A percentile compares a stretch with the other conserved stretches of the same genome.
phyloP scores from a whole-genome alignment of 2,888 invertebrate genomes.

The Meghimatium bilineatum region DNA sequence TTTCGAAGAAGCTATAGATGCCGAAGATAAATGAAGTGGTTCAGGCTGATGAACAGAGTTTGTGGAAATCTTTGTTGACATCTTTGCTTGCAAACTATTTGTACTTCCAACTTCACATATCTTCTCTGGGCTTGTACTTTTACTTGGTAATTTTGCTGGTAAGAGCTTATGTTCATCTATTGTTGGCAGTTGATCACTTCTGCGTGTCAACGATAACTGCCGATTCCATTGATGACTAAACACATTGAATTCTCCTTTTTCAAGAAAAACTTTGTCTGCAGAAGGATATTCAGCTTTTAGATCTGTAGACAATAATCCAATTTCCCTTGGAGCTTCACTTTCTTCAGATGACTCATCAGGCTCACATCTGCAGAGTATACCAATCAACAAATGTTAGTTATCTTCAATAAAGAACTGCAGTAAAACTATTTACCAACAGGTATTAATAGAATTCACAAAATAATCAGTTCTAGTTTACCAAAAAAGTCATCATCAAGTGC shows the following conservation, averaged over 20 bases:
- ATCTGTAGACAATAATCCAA: background rate
- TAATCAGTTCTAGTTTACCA: too few relatives aligned
- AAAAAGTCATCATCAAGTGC: too few relatives aligned
- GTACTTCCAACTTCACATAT: background rate
- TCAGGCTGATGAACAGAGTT: background rate
- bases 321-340: background rate
- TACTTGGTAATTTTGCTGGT: background rate
- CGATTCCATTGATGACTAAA: constrained; percentile 6
- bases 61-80: background rate
- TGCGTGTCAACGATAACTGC: background rate
- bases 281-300: constrained; percentile 12
- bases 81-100: background rate
- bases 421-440: too few relatives aligned
- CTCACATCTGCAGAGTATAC: background rate
- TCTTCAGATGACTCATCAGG: background rate
- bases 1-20: background rate
- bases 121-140: background rate
- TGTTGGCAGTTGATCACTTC: constrained; percentile 6
- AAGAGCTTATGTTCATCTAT: background rate
- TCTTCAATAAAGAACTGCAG: too few relatives aligned
- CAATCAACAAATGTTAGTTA: background rate
- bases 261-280: constrained; percentile 7
- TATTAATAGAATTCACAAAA: too few relatives aligned
- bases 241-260: constrained; percentile 2
- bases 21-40: background rate